Conservation (phyloP, 1,140 invertebrate genomes). For the Drosophila albomicans region DNA sequence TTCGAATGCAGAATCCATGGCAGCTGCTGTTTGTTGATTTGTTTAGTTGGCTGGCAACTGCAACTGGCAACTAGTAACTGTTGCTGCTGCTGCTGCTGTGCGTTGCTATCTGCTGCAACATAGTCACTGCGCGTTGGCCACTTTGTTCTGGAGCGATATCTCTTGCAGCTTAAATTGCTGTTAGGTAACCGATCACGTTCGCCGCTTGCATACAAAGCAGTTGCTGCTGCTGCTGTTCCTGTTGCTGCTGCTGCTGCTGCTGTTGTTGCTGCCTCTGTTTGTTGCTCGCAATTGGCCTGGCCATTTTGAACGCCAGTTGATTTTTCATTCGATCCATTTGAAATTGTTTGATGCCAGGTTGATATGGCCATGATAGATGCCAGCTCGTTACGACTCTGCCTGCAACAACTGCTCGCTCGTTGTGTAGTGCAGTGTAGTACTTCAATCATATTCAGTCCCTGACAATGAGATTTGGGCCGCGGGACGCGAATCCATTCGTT, state of each 20-base stretch:
- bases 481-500: slow-evolving; percentile 5
- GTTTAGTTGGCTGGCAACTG: slow-evolving; percentile 29
- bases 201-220: slow-evolving; percentile 78
- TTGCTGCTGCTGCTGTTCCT: slow-evolving; percentile 14
- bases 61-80: slow-evolving; percentile 1
- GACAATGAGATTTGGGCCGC: slow-evolving; percentile 31
- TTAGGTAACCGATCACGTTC: slow-evolving; percentile 77
- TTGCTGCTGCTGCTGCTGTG: slow-evolving; percentile 23
- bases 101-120: slow-evolving; percentile 58
- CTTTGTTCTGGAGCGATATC: slow-evolving; percentile 77
- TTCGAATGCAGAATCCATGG: slow-evolving; percentile 15
- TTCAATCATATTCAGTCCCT: slow-evolving; percentile 76
- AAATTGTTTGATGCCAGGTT: slow-evolving; percentile 81
- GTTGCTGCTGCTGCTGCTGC: not conserved
- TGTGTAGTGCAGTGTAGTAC: slow-evolving; percentile 44
- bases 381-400: slow-evolving; percentile 64
- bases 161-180: slow-evolving; percentile 57
- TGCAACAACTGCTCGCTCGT: slow-evolving; percentile 11
- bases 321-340: slow-evolving; percentile 83
- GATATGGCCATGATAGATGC: slow-evolving; percentile 80
- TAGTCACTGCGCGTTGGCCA: slow-evolving; percentile 69
- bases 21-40: slow-evolving; percentile 42
- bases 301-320: slow-evolving; percentile 71
- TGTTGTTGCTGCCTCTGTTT: slow-evolving; percentile 16
- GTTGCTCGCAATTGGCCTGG: slow-evolving; percentile 62